Base-by-base conservation (phyloP, 2,113 vertebrate genomes). In the Chrysemys picta region DNA sequence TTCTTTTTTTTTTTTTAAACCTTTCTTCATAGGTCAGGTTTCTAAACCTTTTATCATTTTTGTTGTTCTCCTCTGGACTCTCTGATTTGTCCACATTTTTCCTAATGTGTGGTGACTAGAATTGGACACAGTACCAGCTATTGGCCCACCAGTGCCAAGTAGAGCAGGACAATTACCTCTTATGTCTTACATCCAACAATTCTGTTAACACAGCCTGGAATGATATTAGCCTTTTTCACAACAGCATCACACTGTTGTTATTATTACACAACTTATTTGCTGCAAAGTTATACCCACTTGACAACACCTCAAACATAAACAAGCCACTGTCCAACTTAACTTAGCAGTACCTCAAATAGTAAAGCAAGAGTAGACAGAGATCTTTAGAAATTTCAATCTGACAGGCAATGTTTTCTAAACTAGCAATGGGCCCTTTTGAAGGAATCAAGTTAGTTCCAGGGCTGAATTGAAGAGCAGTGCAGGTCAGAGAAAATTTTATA, bases 391-490 rank as follows among this genome's bases (percentile, higher is more conserved):
- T 6, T 50, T 1, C 54, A 27, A 9, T n/a, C 31, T 69, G 17
- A 69, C 1, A 53, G 35, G 31, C 65, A 69, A 38, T n/a, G 17
- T 69, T 62, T 85, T 82, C n/a, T 14, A 12, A 4, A 2, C 3
- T 59, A 75, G 88, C 84, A 57, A 82, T 0, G 25, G 54, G 75
- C 88, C 19, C 19, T 2, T 1, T 3, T 22, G 82, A 79, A 62
- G 80, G 85, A 87, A 49, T 1, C 0, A 8, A 75, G 10, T 81
- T 2, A 0, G 65, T 24, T 69, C n/a, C 90, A 56, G 80, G 8
- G 42, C 75, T 45, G 22, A 76, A 27, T 6, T 13, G 25, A 47
- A 78, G 42, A 87, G 35, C 3, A 10, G 31, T 35, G 4, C 50
- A 25, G 59, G 35, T 12, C 84, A 35, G 65, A 94, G 45, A 78